A percentile compares a stretch with the other conserved stretches of the same genome.
These are phyloP conservation scores for Micoletzkya japonica DNA, from an alignment of 2,888 invertebrate genomes.

Conservation along the genomic window DNA sequence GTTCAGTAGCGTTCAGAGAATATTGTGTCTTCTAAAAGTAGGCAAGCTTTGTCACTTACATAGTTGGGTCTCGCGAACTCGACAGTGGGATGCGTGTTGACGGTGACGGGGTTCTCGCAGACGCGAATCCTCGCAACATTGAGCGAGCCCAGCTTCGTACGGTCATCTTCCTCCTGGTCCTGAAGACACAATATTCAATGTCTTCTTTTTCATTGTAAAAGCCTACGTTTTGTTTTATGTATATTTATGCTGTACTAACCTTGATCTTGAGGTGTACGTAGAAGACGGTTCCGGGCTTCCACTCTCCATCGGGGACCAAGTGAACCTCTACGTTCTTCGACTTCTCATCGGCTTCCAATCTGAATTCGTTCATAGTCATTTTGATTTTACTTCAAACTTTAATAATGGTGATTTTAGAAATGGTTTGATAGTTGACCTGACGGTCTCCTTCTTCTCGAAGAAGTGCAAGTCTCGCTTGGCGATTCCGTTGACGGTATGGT, in stretches of 20 bases:
- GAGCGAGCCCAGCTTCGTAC: conserved; percentile 66
- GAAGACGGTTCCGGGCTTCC: conserved; percentile 73
- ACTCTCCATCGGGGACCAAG: conserved; percentile 70
- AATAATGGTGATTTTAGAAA: background rate
- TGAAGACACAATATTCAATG: conserved; percentile 4
- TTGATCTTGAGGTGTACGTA: conserved; percentile 69
- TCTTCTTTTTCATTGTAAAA: background rate
- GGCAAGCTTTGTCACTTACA: conserved; percentile 30
- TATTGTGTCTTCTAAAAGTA: background rate
- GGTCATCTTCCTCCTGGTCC: conserved; percentile 36
- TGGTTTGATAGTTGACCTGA: background rate
- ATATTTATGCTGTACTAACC: conserved; percentile 20
- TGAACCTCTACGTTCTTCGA: conserved; percentile 63
- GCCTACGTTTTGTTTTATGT: background rate
- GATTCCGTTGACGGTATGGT: conserved; percentile 72
- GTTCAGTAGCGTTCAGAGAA: too few relatives aligned
- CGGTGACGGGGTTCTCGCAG: conserved; percentile 31
- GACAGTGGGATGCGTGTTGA: conserved; percentile 29
- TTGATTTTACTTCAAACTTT: background rate
- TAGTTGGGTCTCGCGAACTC: conserved; percentile 49
- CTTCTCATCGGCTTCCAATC: background rate
- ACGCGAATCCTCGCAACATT: conserved; percentile 42
- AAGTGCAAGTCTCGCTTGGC: conserved; percentile 71
- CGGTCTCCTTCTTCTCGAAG: conserved; percentile 66
- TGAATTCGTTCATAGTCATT: background rate